These are phyloP conservation scores for Serripes groenlandicus DNA, from an alignment of 2,888 invertebrate species.

Conservation along the genomic window DNA sequence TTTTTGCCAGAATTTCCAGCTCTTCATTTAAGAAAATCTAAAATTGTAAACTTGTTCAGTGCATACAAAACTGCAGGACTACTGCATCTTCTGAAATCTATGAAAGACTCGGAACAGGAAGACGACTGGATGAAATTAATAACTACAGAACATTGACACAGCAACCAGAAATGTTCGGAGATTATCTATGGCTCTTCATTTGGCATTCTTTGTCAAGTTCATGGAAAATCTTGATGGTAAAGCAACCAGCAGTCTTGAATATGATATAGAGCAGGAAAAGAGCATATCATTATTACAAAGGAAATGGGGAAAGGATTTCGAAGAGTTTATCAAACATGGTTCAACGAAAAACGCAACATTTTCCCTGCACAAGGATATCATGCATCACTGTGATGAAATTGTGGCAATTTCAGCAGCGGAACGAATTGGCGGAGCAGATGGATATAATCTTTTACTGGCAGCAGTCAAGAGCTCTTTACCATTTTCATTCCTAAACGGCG, in stretches of 20 bases:
- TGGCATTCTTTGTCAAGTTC: slow-evolving; percentile 30
- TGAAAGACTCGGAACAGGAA: slow-evolving; percentile 45
- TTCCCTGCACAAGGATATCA: slow-evolving; percentile 51
- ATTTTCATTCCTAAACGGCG: slow-evolving; percentile 64
- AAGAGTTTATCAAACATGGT: slow-evolving; percentile 30
- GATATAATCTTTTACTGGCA: slow-evolving; percentile 54
- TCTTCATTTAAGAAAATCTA: slow-evolving; percentile 51
- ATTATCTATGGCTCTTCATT: slow-evolving; percentile 27
- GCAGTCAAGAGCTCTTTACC: slow-evolving; percentile 57
- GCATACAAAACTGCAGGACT: slow-evolving; percentile 52
- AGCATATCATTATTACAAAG: background rate
- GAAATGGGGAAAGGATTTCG: slow-evolving; percentile 18
- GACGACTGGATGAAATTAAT: slow-evolving; percentile 51
- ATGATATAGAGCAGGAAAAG: slow-evolving; percentile 1
- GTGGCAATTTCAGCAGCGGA: slow-evolving; percentile 53
- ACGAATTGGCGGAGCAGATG: slow-evolving; percentile 50
- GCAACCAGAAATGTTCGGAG: slow-evolving; percentile 38
- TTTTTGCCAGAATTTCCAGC: slow-evolving; percentile 56
- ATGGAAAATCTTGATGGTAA: background rate
- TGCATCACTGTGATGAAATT: slow-evolving; percentile 64
- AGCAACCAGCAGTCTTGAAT: too few relatives aligned
- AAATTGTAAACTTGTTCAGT: slow-evolving; percentile 51
- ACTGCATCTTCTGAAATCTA: slow-evolving; percentile 46
- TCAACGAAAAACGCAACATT: slow-evolving; percentile 47
- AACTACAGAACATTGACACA: slow-evolving; percentile 43